phyloP scores from a whole-genome alignment of 1,140 invertebrate genomes.

The Bombyx mandarina region DNA sequence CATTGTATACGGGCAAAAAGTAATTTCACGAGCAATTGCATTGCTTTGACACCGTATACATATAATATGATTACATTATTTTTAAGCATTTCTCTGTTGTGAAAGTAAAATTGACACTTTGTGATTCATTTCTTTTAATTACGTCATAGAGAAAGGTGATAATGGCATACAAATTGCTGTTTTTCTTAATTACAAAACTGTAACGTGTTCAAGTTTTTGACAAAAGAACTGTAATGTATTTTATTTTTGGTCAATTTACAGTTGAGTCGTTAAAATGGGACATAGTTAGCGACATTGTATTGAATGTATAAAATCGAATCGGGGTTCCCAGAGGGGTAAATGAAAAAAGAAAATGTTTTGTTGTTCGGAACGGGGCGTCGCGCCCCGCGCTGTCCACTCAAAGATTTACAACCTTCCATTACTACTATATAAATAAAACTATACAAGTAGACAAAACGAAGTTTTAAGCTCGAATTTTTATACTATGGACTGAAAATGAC shows the following conservation, averaged over 20 bases:
- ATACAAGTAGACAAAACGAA: conserved; percentile 10
- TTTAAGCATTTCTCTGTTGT: too few species aligned
- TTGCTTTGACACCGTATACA: too few species aligned
- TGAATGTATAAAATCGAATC: conserved; percentile 55
- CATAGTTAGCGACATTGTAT: conserved; percentile 37
- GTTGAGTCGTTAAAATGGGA: conserved; percentile 23
- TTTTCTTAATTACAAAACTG: background rate
- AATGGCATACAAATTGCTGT: too few species aligned
- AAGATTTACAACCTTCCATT: conserved; percentile 56
- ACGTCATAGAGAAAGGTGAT: too few species aligned
- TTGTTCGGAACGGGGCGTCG: conserved; percentile 29
- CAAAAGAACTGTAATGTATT: background rate
- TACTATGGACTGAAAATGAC: background rate
- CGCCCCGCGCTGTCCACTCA: conserved; percentile 36
- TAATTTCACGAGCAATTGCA: too few species aligned
- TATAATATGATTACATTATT: too few species aligned
- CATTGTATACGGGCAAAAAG: background rate
- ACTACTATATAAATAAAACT: conserved; percentile 11
- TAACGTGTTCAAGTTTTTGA: background rate
- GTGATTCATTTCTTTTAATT: too few species aligned
- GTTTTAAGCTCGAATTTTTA: background rate
- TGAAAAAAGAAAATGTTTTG: conserved; percentile 50
- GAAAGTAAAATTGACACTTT: too few species aligned
- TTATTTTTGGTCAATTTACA: conserved; percentile 3
- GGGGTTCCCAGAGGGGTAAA: conserved; percentile 39